phyloP scores from a whole-genome alignment of 2,888 invertebrate genomes.

The Lucinisca nassula region DNA sequence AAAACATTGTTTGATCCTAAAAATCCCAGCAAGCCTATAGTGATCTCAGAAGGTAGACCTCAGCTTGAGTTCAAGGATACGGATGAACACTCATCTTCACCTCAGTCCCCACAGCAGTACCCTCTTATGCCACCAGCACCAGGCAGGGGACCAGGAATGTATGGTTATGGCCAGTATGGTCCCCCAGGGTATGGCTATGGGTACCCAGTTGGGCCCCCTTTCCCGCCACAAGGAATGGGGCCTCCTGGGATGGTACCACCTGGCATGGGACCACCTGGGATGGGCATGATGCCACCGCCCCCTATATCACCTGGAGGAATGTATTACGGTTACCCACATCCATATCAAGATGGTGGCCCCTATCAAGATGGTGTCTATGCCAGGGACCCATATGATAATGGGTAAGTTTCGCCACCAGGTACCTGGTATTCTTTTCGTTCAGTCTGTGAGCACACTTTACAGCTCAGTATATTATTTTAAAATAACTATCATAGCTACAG shows the following conservation, averaged over 20 bases:
- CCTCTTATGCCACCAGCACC: slow-evolving; percentile 24
- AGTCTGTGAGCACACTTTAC: no score
- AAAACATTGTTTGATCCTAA: slow-evolving; percentile 85
- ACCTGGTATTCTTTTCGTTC: no score
- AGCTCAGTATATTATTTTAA: no score
- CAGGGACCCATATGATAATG: slow-evolving; percentile 52
- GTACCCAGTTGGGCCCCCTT: slow-evolving; percentile 33
- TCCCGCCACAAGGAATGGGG: slow-evolving; percentile 3
- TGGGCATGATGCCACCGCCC: slow-evolving; percentile 56
- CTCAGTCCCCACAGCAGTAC: slow-evolving; percentile 58
- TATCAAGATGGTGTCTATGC: slow-evolving; percentile 70
- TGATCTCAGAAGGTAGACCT: slow-evolving; percentile 67
- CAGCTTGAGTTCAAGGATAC: slow-evolving; percentile 77
- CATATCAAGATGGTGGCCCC: slow-evolving; percentile 41
- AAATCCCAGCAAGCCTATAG: slow-evolving; percentile 83
- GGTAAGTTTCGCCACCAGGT: neutral
- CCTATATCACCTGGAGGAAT: slow-evolving; percentile 64
- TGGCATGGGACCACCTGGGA: slow-evolving; percentile 23
- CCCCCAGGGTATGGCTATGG: slow-evolving; percentile 65
- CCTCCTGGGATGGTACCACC: neutral
- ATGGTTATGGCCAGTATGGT: slow-evolving; percentile 37
- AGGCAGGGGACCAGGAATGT: slow-evolving; percentile 39
- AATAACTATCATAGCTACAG: no score
- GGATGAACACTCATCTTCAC: slow-evolving; percentile 63
- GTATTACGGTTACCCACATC: slow-evolving; percentile 70